These are phyloP conservation scores for Caenorhabditis inopinata DNA, from an alignment of 1,140 invertebrate genomes.

Conservation along the genomic window DNA sequence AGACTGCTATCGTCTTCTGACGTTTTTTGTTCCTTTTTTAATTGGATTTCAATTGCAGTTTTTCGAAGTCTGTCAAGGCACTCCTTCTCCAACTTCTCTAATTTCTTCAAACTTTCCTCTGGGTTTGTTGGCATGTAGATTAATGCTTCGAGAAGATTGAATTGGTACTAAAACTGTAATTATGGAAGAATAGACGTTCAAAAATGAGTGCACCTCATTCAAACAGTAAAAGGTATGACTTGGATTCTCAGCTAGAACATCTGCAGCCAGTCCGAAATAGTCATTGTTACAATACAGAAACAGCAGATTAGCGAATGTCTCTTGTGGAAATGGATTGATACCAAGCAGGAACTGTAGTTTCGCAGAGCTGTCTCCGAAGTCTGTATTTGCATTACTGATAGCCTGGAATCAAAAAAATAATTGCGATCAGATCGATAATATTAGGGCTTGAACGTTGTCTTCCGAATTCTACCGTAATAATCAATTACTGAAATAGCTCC, in stretches of 20 bases:
- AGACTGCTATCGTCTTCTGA: slow-evolving; percentile 21
- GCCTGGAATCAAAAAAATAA: background rate
- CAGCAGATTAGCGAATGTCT: slow-evolving; percentile 94
- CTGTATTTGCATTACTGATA: slow-evolving; percentile 69
- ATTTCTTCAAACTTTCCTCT: slow-evolving; percentile 92
- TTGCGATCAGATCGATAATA: too few relatives aligned
- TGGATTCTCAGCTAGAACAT: slow-evolving; percentile 94
- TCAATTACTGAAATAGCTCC: too few relatives aligned
- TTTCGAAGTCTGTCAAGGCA: slow-evolving; percentile 72
- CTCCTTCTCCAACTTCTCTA: slow-evolving; percentile 91
- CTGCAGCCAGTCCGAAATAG: slow-evolving; percentile 94
- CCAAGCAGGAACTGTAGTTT: slow-evolving; percentile 94
- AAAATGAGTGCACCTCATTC: slow-evolving; percentile 75
- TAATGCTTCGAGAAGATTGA: slow-evolving; percentile 79
- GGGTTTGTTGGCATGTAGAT: slow-evolving; percentile 96
- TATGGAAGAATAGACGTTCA: background rate
- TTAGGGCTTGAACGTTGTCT: too few relatives aligned
- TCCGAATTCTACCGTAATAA: too few relatives aligned
- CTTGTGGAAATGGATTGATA: slow-evolving; percentile 91
- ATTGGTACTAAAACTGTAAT: slow-evolving; percentile 73
- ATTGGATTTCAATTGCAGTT: slow-evolving; percentile 2
- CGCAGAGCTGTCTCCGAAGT: slow-evolving; percentile 89
- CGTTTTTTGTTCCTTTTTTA: slow-evolving; percentile 43
- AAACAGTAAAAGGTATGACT: slow-evolving; percentile 95
- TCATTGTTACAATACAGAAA: slow-evolving; percentile 93